Conservation (phyloP, 2,888 invertebrate genomes). For the Pinctada fucata region DNA sequence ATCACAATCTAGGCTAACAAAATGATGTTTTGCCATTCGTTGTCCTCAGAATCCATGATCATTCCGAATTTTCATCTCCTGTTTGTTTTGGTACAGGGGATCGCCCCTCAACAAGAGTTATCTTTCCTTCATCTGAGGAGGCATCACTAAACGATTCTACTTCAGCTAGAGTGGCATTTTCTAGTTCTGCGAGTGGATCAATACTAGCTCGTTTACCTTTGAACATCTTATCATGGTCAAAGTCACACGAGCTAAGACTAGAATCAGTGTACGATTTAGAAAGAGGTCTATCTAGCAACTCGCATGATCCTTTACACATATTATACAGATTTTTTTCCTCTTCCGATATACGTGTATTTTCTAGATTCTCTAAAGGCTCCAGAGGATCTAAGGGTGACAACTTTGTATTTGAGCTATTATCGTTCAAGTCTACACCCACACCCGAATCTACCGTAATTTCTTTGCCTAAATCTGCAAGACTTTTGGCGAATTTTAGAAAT, state of each 20-base stretch:
- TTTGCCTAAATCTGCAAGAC: constrained; percentile 61
- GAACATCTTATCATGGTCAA: constrained; percentile 41
- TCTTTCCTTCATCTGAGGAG: constrained; percentile 52
- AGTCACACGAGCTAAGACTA: constrained; percentile 53
- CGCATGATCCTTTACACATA: constrained; percentile 6
- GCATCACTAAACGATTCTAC: constrained; percentile 61
- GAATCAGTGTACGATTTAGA: constrained; percentile 26
- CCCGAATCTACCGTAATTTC: constrained; percentile 65
- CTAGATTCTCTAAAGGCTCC: constrained; percentile 46
- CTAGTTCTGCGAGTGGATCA: constrained; percentile 64
- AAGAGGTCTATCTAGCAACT: constrained; percentile 3
- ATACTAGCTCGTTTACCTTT: constrained; percentile 57
- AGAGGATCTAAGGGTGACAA: constrained; percentile 61
- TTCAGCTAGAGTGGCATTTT: constrained; percentile 55
- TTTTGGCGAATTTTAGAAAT: constrained; percentile 59
- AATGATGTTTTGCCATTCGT: no score
- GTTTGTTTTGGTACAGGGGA: no score
- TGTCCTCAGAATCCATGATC: no score
- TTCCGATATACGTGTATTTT: constrained; percentile 41
- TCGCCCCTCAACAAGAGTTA: neutral
- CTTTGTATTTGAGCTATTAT: constrained; percentile 29
- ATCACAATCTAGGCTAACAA: no score
- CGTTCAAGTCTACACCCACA: constrained; percentile 54
- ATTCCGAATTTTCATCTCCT: no score
- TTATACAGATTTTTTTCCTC: constrained; percentile 33